Base-by-base conservation (phyloP, 2,113 vertebrate genomes). In the Neogale vison region DNA sequence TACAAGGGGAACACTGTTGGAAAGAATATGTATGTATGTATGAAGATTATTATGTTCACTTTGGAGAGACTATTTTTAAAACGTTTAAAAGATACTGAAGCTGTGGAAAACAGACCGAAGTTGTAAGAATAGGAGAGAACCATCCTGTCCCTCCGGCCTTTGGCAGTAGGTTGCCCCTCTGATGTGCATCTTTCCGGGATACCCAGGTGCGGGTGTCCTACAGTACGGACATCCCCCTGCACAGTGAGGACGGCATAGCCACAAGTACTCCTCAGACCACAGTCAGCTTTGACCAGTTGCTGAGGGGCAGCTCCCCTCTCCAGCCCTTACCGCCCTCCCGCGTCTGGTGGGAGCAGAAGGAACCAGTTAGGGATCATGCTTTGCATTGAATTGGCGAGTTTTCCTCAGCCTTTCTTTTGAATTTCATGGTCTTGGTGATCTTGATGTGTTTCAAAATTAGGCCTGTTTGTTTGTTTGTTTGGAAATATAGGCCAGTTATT, bases 261-360 rank as follows among this genome's bases (percentile, higher is more conserved):
- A 29, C 72, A 61, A n/a, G 1, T 57, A 84, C 15, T 45, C 23
- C 24, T 90, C 63, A 92, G 77, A 83, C 42, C 5, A 3, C 67
- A 50, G 50, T 91, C 57, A 52, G 3, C 34, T 93, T 72, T 76
- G 69, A 83, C 36, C 23, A 76, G 2, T 88, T 52, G 6, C 45
- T 42, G 34, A 9, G 39, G 3, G 74, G 29, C 87, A 83, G 57
- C 65, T n/a, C 65, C 34, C 7, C 34, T 71, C 11, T 45, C 26
- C 29, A 1, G 7, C 34, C 20, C 0, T 20, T 13, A 9, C 59
- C 10, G 20, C 6, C 5, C 4, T 5, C 1, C 6, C 4, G 23
- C 26, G 12, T 2, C 65, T 39, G 55, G 36, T 80, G 10, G 72
- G 45, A 93, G 63, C 72, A 76, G n/a, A 81, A 10, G 6, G 42